phyloP scores from a whole-genome alignment of 2,113 vertebrate species.

The Psilopogon haemacephalus region DNA sequence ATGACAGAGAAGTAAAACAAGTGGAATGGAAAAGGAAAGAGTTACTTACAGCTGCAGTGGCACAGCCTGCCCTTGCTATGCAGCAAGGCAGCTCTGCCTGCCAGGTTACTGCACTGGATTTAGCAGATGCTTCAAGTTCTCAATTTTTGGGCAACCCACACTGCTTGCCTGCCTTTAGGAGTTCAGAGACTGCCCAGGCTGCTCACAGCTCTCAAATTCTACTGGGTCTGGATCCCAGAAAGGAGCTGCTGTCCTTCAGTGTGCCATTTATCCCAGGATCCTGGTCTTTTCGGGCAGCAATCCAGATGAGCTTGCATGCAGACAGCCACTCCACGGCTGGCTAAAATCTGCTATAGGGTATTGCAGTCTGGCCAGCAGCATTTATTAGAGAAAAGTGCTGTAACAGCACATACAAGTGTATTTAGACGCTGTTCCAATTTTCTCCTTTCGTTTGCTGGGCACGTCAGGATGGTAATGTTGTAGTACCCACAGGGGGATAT shows the following conservation, averaged over 20 bases:
- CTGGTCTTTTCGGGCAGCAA: not conserved
- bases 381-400: constrained; percentile 23
- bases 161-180: not conserved
- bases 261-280: not conserved
- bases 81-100: not conserved
- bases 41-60: not conserved
- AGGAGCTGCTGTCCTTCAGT: not conserved
- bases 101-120: not conserved
- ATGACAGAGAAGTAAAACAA: not conserved
- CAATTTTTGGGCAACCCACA: not conserved
- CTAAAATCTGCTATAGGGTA: not conserved
- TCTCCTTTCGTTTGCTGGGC: not conserved
- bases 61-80: rapidly evolving
- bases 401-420: constrained; percentile 4
- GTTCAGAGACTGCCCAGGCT: not conserved
- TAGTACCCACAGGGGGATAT: not conserved
- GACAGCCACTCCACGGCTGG: not conserved
- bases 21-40: not conserved
- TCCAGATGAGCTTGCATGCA: not conserved
- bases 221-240: not conserved
- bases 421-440: not conserved
- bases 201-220: not conserved
- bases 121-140: not conserved
- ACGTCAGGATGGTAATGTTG: rapidly evolving
- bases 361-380: constrained; percentile 18